Base-by-base conservation (phyloP, 2,113 vertebrate genomes). In the Sander vitreus region DNA sequence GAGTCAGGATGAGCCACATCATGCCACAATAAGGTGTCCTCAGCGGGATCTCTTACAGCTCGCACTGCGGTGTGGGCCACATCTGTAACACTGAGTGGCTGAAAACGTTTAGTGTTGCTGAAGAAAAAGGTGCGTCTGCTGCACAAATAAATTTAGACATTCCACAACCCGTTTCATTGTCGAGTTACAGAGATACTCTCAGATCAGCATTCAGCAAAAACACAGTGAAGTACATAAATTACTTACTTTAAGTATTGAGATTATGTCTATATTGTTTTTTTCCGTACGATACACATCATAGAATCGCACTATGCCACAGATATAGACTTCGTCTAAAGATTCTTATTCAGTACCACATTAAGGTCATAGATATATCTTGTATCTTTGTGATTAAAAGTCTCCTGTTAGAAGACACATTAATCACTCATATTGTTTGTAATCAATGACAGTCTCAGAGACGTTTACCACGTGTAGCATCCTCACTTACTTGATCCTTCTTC, bases 401-500 rank as follows among this genome's bases (percentile, higher is more conserved):
- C 19, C 18, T 43, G 51, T 18, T 3, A 47, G 16, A 80, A 23
- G 18, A 27, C 27, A 45, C 43, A 19, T 77, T 19, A 25, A 1
- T 67, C 5, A 12, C 15, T 47, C 6, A 9, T 18, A 63, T 12
- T 51, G 39, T 57, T 30, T 43, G 50, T 58, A 18, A 48, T n/a
- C 5, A 77, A 73, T 23, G 55, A 10, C 2, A 4, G 43, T 30
- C 18, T 60, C 36, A 25, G 45, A 69, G 19, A 19, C 3, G 19
- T 72, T 59, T 70, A 58, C 70, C 67, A 30, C 1, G 7, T 80
- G 71, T 62, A 45, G 55, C 25, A 23, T 79, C 80, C 79, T 81
- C 88, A 97, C 98, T 97, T 96, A 99, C 98, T 96, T 94, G 98
- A 99, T 92, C 98, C 98, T 91, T 99, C 98, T 92, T 99, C 98